These are phyloP conservation scores for Babylonia areolata DNA, from an alignment of 1,140 invertebrate genomes.

Conservation along the genomic window DNA sequence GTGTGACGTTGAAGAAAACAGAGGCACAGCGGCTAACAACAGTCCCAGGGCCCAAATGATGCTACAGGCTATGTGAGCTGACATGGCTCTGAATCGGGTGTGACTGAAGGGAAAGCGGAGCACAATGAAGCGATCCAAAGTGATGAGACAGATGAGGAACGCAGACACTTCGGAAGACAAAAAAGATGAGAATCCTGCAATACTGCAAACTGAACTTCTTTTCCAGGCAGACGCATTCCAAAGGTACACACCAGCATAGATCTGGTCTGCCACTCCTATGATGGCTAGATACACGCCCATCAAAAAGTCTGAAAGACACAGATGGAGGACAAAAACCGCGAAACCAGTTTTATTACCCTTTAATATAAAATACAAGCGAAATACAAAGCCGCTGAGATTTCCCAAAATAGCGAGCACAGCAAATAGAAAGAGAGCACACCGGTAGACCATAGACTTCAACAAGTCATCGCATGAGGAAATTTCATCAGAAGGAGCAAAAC, in stretches of 20 bases:
- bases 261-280: not conserved
- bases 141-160: no score
- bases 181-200: not conserved
- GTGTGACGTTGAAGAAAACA: no score
- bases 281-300: not conserved
- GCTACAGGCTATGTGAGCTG: no score
- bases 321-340: constrained; percentile 44
- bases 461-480: constrained; percentile 11
- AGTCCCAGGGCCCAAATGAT: no score
- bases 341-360: constrained; percentile 41
- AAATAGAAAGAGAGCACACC: constrained; percentile 45
- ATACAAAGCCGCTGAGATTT: constrained; percentile 50
- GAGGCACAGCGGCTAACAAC: no score
- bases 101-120: no score
- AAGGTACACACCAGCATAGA: not conserved
- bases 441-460: constrained; percentile 42
- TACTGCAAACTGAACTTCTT: not conserved
- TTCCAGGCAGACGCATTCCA: not conserved
- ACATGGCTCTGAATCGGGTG: no score
- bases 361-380: constrained; percentile 27
- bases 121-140: no score
- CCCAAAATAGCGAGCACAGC: constrained; percentile 45
- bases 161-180: not conserved
- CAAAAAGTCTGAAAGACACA: not conserved
- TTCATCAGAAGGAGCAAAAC: not conserved